Conservation (phyloP, 1,140 invertebrate genomes). For the Thrips palmi region DNA sequence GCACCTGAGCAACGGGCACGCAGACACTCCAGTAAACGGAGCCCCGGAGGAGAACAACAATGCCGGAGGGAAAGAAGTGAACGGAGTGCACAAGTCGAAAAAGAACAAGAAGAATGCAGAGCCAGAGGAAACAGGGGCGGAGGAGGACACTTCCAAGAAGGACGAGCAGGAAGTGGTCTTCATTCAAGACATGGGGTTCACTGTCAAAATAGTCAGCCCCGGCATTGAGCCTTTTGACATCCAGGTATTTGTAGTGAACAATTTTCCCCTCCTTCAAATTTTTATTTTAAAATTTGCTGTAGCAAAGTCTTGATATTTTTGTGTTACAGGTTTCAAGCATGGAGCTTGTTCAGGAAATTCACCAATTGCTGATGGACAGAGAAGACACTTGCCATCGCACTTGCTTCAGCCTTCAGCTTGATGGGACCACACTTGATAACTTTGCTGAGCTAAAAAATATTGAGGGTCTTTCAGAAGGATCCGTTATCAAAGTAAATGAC, state of each 20-base stretch:
- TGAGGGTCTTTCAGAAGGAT: conserved; percentile 86
- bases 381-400: conserved; percentile 96
- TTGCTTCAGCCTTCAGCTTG: conserved; percentile 91
- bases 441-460: conserved; percentile 96
- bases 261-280: neutral
- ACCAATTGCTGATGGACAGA: conserved; percentile 91
- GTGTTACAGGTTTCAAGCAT: conserved; percentile 71
- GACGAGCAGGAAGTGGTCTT: conserved; percentile 65
- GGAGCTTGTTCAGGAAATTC: conserved; percentile 97
- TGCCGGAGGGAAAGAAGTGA: conserved; percentile 21
- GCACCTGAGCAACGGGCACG: no score
- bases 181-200: conserved; percentile 86
- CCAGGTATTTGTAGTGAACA: conserved; percentile 47
- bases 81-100: conserved; percentile 15
- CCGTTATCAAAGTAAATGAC: conserved; percentile 69
- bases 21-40: no score
- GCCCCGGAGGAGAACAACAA: no score
- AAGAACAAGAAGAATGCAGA: conserved; percentile 23
- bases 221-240: conserved; percentile 81
- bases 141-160: conserved; percentile 40
- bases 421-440: conserved; percentile 86
- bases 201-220: conserved; percentile 76
- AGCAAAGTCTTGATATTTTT: neutral
- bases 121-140: conserved; percentile 14
- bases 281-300: neutral